Evolutionary conservation across 2,888 invertebrate species (phyloP), one percentile per base, ranked within the genome.

Genomic region (Eristalis pertinax): DNA sequence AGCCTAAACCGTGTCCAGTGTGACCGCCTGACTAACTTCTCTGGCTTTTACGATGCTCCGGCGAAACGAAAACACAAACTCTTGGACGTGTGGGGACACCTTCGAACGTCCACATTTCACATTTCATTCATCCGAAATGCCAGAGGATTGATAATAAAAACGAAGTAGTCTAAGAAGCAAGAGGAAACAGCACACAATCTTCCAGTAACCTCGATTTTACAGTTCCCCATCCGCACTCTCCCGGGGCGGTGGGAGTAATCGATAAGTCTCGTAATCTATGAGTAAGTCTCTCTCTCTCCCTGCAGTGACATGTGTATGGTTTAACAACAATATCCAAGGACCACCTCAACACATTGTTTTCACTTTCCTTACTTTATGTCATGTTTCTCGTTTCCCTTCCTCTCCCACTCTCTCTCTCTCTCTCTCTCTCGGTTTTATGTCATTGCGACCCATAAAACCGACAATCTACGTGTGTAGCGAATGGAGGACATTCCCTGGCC

Each of bases 321-420:
- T 32, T 13, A 38, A 50, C 24, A 41, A 35, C 26, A 65, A 50
- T 60, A 50, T 22, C 19, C 38, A 82, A 43, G 26, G 70, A 70
- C 60, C 63, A 50, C 84, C 74, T 56, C 41, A 70, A 76, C 72
- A 76, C 68, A 85, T 64, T 81, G 63, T 85, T 76, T 81, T 73
- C 65, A 72, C 80, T 80, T 75, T 75, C 56, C 70, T 62, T 24
- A 56, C 41, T 32, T 62, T 65, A 43, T 65, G 68, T 84, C 69
- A 62, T 38, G 68, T 58, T 41, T 19, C 29, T 38, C 29, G 10
- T 58, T 41, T n/a, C 43, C 2, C 43, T n/a, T 4, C 8, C n/a
- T n/a, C n/a, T n/a, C n/a, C n/a, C n/a, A n/a, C n/a, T n/a, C n/a
- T n/a, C n/a, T n/a, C 43, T 15, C 43, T n/a, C 8, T 8, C 32